Base-by-base conservation (phyloP, 2,888 invertebrate species). In the Pyrochroa serraticornis region DNA sequence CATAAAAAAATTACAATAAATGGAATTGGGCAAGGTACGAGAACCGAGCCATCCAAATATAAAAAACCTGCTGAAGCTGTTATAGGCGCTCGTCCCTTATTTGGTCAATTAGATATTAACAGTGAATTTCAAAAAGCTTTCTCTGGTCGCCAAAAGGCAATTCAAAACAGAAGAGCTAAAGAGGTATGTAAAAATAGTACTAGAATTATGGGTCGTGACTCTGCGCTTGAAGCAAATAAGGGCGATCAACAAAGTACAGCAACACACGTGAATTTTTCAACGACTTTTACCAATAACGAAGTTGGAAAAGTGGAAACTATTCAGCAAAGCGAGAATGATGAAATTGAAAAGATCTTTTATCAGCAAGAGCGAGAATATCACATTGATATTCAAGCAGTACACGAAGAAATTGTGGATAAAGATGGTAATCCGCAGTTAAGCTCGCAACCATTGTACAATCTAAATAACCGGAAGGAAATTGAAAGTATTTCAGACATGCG, bases 111-210 rank as follows among this genome's bases (percentile, higher is more conserved):
- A 6, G 75, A 79, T 55, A 76, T 79, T 36, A 79, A 79, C 63
- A 69, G 70, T 5, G 80, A 80, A 67, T 76, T 79, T 58, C 76
- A 77, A 65, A 79, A 78, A 68, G 77, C 78, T 7, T 58, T 79
- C 7, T 69, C 72, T 10, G 71, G 74, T 0, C 70, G 75, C 59
- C 70, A 74, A 61, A 74, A 75, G 53, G 72, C 74, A 2, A 63
- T 70, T 34, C 68, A 69, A 62, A 68, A 70, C 1, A 73, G 73
- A 62, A 66, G 73, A 37, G 60, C 63, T 10, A 60, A 66, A 41
- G 67, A 71, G 44, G 49, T 62, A 1, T 60, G 50, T n/a, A 63
- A 62, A 55, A 63, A 64, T 44, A 48, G 67, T 6, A 61, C 60
- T 12, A 62, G 63, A 48, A 43, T 32, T 0, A 64, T 58, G 6